phyloP scores from a whole-genome alignment of 2,113 vertebrate species.

The Corapipo altera region DNA sequence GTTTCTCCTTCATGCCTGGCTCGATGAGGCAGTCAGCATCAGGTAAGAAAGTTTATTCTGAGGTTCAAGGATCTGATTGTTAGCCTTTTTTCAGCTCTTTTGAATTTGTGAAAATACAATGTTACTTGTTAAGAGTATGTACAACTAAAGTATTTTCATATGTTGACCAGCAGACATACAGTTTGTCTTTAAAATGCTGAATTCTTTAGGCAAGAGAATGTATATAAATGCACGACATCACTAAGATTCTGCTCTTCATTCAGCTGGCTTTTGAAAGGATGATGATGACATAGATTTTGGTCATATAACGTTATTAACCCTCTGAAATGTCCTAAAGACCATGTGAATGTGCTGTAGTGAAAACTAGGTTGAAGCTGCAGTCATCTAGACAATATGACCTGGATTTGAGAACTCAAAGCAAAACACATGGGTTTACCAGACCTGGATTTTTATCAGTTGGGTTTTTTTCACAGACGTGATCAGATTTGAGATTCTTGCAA shows the following conservation, averaged over 20 bases:
- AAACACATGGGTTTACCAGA: neutral
- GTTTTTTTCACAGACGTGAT: neutral
- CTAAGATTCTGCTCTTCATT: neutral
- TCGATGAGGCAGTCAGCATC: conserved; percentile 79
- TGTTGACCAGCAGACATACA: neutral
- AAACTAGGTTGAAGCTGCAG: conserved; percentile 2
- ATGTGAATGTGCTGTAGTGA: neutral
- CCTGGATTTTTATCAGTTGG: neutral
- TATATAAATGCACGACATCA: neutral
- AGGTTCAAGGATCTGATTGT: neutral
- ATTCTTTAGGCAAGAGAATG: neutral
- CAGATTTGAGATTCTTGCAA: neutral
- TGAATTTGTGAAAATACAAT: neutral
- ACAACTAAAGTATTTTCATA: neutral
- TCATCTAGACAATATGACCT: neutral
- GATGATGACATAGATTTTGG: neutral
- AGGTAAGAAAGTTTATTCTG: conserved; percentile 82
- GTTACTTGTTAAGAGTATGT: neutral
- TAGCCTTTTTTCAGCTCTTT: neutral
- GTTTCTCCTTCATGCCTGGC: conserved; percentile 86
- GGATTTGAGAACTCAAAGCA: conserved; percentile 24
- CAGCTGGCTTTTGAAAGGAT: neutral
- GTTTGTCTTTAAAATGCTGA: neutral
- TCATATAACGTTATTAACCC: neutral
- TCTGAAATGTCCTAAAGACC: neutral